These are phyloP conservation scores for Plagodis pulveraria DNA, from an alignment of 2,888 invertebrate genomes.

Conservation along the genomic window DNA sequence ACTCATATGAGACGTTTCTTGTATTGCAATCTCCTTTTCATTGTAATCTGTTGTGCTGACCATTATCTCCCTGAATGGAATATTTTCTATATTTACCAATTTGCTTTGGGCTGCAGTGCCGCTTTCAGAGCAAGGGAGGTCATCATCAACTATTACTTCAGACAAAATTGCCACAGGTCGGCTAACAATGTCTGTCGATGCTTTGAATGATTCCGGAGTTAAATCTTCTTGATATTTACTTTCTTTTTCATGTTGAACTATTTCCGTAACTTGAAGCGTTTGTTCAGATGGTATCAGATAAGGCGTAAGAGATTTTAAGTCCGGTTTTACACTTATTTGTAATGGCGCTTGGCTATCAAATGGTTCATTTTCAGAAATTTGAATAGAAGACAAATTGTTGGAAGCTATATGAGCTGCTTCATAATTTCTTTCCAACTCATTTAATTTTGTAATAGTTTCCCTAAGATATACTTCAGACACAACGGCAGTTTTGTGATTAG, in stretches of 20 bases:
- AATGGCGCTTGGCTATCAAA: slow-evolving; percentile 75
- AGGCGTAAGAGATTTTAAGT: slow-evolving; percentile 57
- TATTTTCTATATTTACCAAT: slow-evolving; percentile 80
- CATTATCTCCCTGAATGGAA: slow-evolving; percentile 81
- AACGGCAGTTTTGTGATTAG: slow-evolving; percentile 79
- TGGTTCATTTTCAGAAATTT: slow-evolving; percentile 69
- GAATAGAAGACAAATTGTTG: slow-evolving; percentile 57
- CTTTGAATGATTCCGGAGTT: slow-evolving; percentile 55
- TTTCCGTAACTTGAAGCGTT: slow-evolving; percentile 62
- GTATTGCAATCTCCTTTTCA: slow-evolving; percentile 82
- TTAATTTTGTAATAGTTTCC: slow-evolving; percentile 57
- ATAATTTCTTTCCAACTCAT: slow-evolving; percentile 48
- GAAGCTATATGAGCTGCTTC: slow-evolving; percentile 68
- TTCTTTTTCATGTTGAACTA: slow-evolving; percentile 71
- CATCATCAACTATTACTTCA: slow-evolving; percentile 75
- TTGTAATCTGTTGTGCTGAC: slow-evolving; percentile 80
- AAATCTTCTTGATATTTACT: slow-evolving; percentile 43
- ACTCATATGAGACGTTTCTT: slow-evolving; percentile 42
- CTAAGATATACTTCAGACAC: slow-evolving; percentile 75
- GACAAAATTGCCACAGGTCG: slow-evolving; percentile 80
- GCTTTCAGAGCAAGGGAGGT: slow-evolving; percentile 53
- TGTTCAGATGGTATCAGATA: slow-evolving; percentile 57
- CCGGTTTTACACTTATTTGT: slow-evolving; percentile 46
- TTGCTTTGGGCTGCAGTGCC: slow-evolving; percentile 37
- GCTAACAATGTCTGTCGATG: slow-evolving; percentile 71